phyloP scores from a whole-genome alignment of 2,888 invertebrate genomes.

The Tipula vernalis region DNA sequence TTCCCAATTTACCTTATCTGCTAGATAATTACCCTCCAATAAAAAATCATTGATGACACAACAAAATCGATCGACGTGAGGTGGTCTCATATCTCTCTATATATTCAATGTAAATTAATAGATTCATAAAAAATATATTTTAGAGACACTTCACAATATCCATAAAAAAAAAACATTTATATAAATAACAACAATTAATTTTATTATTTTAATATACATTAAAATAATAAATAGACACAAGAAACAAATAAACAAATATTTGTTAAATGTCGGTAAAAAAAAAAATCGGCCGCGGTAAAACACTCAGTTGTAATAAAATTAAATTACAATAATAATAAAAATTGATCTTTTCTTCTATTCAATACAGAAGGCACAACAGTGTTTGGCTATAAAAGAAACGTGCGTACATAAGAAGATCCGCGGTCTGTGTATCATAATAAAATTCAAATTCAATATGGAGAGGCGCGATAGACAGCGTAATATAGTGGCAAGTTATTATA shows the following conservation, averaged over 20 bases:
- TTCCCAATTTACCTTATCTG: not conserved
- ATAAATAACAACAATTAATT: not conserved
- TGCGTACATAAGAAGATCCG: not conserved
- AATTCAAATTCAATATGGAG: not conserved
- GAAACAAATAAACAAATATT: not conserved
- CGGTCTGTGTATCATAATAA: not conserved
- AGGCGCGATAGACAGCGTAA: not conserved
- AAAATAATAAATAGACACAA: not conserved
- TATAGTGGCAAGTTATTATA: not conserved
- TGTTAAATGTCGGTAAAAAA: not conserved
- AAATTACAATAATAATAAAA: not conserved
- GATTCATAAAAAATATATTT: not conserved
- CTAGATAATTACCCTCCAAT: not conserved
- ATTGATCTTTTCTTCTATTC: not conserved
- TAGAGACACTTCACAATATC: not conserved
- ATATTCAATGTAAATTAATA: not conserved
- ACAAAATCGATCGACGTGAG: not conserved
- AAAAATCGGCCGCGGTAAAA: not conserved
- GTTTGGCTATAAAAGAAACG: not conserved
- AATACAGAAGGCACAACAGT: not conserved
- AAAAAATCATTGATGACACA: not conserved
- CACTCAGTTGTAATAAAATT: not conserved
- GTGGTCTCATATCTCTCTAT: not conserved
- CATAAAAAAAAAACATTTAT: not conserved
- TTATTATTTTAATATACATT: not conserved